Evolutionary conservation across 2,113 vertebrate species (phyloP).

Genomic region (Pontoporia blainvillei): DNA sequence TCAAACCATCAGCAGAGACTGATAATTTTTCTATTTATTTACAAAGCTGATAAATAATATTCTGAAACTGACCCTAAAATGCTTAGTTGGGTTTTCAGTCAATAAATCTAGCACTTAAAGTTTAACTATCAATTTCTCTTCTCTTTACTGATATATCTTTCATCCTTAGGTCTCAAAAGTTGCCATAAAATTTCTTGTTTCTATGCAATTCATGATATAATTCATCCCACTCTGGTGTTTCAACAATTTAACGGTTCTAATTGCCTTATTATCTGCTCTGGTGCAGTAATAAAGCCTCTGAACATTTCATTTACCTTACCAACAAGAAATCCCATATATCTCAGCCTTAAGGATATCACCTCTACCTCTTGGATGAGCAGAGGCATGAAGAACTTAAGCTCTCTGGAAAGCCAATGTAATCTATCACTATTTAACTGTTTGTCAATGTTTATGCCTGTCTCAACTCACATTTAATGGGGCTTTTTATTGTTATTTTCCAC

Average conservation of each 20-base stretch:
- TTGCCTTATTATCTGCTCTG: conserved; percentile 75
- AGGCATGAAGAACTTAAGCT: conserved; percentile 68
- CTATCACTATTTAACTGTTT: conserved; percentile 75
- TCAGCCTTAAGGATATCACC: conserved; percentile 60
- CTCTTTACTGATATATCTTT: conserved; percentile 45
- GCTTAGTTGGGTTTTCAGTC: conserved; percentile 52
- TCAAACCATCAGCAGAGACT: conserved; percentile 33
- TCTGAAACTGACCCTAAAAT: conserved; percentile 40
- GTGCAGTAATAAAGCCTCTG: conserved; percentile 68
- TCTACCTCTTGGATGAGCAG: conserved; percentile 63
- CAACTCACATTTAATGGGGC: conserved; percentile 74
- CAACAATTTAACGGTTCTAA: conserved; percentile 75
- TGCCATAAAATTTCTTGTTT: conserved; percentile 65
- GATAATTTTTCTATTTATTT: conserved; percentile 47
- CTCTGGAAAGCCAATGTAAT: conserved; percentile 69
- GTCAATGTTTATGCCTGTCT: conserved; percentile 74
- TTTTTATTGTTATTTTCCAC: conserved; percentile 77
- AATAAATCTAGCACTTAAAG: conserved; percentile 55
- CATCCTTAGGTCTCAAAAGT: conserved; percentile 51
- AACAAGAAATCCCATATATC: conserved; percentile 60
- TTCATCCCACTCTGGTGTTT: conserved; percentile 69
- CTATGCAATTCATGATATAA: conserved; percentile 64
- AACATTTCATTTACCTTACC: conserved; percentile 68
- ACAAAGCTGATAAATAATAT: conserved; percentile 59
- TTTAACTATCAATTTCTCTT: conserved; percentile 61